Evolutionary conservation across 2,113 vertebrate species (phyloP), one percentile per base, ranked within the genome.

Genomic region (Bucco capensis): DNA sequence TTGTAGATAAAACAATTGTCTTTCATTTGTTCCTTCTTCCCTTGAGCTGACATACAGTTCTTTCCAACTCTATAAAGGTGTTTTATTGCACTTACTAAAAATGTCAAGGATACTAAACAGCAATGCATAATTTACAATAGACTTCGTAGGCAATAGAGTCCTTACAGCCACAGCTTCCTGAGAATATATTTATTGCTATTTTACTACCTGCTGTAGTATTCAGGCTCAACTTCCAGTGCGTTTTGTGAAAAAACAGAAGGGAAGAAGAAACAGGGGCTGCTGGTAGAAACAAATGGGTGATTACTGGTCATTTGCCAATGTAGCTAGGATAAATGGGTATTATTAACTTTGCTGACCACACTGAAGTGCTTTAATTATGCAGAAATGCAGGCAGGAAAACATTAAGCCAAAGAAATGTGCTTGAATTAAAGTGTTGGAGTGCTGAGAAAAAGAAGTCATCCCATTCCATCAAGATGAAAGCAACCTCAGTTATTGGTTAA

Each of bases 51-150:
- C 93, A 83, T 84, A 69, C 58, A 89, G 81, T 94, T 94, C 88
- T 89, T 94, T 95, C 95, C 87, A 89, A 92, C 67, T 95, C 95
- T 80, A 94, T 96, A 96, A 94, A 96, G 78, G 92, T 94, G 89
- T 95, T 95, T 96, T 95, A 96, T 94, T 93, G 56, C 86, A 77
- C 90, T 92, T 94, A 96, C 91, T 96, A 95, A 96, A 96, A 91
- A 95, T 94, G 93, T 96, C 96, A 96, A 90, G 93, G 92, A 82
- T 93, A 94, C 92, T 94, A 94, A 96, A 95, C 89, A 96, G 95
- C 86, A 87, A 96, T 95, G 87, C 92, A 94, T 96, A 96, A 96
- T 96, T 96, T 96, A 96, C 86, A 94, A 93, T 31, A 87, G 92
- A 64, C 81, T 94, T 93, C 60, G 74, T 40, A 94, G 89, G 92